These are phyloP conservation scores for Caenorhabditis sinica DNA, from an alignment of 2,888 invertebrate genomes.

Conservation along the genomic window DNA sequence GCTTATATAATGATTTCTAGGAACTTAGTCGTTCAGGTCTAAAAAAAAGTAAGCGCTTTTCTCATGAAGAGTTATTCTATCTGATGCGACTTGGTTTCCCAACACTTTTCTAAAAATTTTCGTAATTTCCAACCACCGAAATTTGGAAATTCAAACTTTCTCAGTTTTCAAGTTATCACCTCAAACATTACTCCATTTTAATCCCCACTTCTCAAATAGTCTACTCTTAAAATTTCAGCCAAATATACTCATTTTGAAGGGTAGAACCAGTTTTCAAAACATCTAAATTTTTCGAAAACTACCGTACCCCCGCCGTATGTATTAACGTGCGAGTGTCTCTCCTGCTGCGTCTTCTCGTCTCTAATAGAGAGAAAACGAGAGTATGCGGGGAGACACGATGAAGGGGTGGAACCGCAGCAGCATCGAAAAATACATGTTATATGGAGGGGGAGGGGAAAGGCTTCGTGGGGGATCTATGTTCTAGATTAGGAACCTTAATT, in stretches of 20 bases:
- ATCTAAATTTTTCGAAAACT: conserved; percentile 18
- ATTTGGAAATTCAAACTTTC: not conserved
- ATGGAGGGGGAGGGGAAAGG: not conserved
- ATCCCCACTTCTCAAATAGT: conserved; percentile 5
- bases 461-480: not conserved
- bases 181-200: conserved; percentile 26
- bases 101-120: not conserved
- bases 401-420: conserved; percentile 39
- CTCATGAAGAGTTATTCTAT: not conserved
- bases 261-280: conserved; percentile 32
- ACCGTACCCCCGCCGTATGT: conserved; percentile 43
- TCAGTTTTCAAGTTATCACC: not conserved
- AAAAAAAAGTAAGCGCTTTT: too few relatives aligned
- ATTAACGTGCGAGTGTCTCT: conserved; percentile 9
- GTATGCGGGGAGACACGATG: not conserved
- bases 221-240: conserved; percentile 18
- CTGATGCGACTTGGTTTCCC: not conserved
- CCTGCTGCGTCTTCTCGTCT: conserved; percentile 44
- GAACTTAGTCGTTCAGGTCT: too few relatives aligned
- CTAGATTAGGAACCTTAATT: not conserved
- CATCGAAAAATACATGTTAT: conserved; percentile 18
- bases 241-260: not conserved
- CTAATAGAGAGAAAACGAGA: not conserved
- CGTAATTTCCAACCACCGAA: not conserved
- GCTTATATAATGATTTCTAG: too few relatives aligned